These are phyloP conservation scores for Apantesis nais DNA, from an alignment of 2,888 invertebrate species.

Conservation along the genomic window DNA sequence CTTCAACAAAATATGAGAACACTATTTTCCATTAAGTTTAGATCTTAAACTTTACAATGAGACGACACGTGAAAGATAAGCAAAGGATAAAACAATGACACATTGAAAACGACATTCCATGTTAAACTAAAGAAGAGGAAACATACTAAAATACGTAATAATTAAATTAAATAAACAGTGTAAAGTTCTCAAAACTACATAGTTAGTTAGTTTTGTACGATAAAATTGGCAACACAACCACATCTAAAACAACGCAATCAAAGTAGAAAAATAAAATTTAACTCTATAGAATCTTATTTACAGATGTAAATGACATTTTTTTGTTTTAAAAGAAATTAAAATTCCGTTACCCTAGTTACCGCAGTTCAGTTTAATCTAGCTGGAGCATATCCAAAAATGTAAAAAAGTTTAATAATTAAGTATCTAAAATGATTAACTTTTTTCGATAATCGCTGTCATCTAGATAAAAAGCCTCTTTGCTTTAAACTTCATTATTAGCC, in stretches of 20 bases:
- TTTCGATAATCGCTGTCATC: conserved; percentile 40
- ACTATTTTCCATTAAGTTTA: not conserved
- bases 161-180: not conserved
- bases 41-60: not conserved
- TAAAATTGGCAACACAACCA: not conserved
- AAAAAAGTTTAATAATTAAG: not conserved
- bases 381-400: not conserved
- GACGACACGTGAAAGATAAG: not conserved
- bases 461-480: conserved; percentile 55
- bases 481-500: conserved; percentile 22
- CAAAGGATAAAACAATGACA: not conserved
- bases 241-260: not conserved
- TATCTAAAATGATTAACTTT: conserved; percentile 46
- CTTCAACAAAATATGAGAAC: not conserved
- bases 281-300: not conserved
- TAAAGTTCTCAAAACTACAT: conserved; percentile 5
- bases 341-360: not conserved
- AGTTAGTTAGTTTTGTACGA: not conserved
- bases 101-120: not conserved
- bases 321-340: not conserved
- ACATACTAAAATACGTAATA: not conserved
- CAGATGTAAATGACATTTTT: not conserved
- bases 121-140: not conserved
- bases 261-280: not conserved
- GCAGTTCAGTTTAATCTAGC: not conserved